Evolutionary conservation across 2,888 invertebrate species (phyloP), one percentile per base, ranked within the genome.

Genomic region (Trilocha varians): DNA sequence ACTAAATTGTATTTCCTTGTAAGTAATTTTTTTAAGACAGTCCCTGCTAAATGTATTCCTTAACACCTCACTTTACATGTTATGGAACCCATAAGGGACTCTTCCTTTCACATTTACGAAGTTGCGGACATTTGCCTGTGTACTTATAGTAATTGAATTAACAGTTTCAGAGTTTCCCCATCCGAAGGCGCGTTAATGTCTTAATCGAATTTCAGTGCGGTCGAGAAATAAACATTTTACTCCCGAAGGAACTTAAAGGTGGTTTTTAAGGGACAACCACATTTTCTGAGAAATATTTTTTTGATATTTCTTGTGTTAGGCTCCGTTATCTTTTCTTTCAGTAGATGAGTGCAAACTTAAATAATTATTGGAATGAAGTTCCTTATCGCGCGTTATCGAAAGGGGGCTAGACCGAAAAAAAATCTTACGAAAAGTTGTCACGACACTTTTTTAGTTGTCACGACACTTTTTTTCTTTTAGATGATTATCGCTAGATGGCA

Each of bases 201-300:
- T 46, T 53, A 53, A 56, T 55, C 45, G 41, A 51, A 48, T 56
- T 56, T 48, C 16, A 16, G 39, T 33, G 33, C 39, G 34, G 17
- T 18, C 14, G 11, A 34, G 17, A 34, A 16, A 32, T 34, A 39
- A 34, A 39, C 25, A 25, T 25, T 25, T 25, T 25, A 25, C 25
- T 25, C 25, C 25, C 25, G 8, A 9, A 25, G 25, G 25, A 25
- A 6, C 3, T 25, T 25, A 25, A 11, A 25, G 25, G 25, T 25
- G 25, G 11, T 25, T 25, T 25, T 25, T 25, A 25, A 25, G 11
- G 25, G 2, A 11, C 11, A 11, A 25, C 25, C 25, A 25, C 25
- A 25, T 5, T 25, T 25, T 25, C 25, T 6, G 2, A 25, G 11
- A 25, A 25, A 25, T 25, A 25, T 25, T 25, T 5, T 25, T 5